Evolutionary conservation across 2,888 invertebrate genomes (phyloP).

Genomic region (Drosophila niveifrons): DNA sequence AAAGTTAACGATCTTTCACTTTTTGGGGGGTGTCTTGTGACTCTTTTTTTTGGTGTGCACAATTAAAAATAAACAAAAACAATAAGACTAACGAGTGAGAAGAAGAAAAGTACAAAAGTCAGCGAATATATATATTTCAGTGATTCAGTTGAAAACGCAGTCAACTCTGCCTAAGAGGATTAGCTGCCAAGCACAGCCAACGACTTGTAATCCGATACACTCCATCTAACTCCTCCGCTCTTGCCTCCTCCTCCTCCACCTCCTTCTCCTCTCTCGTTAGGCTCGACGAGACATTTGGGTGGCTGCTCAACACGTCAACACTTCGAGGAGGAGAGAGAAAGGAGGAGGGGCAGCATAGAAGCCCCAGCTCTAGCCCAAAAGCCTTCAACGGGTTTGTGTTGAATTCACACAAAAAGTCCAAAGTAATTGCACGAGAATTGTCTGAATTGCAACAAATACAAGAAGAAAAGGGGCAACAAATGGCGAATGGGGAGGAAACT

Average conservation of each 20-base stretch:
- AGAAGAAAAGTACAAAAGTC: conserved; percentile 5
- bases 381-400: conserved; percentile 60
- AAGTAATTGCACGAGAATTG: conserved; percentile 66
- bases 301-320: conserved; percentile 55
- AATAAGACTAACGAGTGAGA: conserved; percentile 7
- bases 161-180: conserved; percentile 55
- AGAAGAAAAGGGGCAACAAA: conserved; percentile 11
- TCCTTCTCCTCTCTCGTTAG: conserved; percentile 34
- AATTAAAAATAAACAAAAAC: conserved; percentile 42
- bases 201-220: conserved; percentile 68
- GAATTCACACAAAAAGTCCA: conserved; percentile 56
- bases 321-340: conserved; percentile 18
- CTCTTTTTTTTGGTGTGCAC: conserved; percentile 46
- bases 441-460: conserved; percentile 47
- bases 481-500: conserved; percentile 15
- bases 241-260: background rate
- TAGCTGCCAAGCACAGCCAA: conserved; percentile 34
- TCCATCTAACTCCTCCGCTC: conserved; percentile 66
- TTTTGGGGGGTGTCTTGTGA: conserved; percentile 33
- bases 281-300: conserved; percentile 71
- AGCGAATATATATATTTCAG: conserved; percentile 26
- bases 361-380: conserved; percentile 60
- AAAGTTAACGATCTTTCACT: conserved; percentile 36
- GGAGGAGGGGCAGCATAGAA: conserved; percentile 40
- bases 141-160: conserved; percentile 19